These are phyloP conservation scores for Ophion costatus DNA, from an alignment of 2,888 invertebrate genomes.

Conservation along the genomic window DNA sequence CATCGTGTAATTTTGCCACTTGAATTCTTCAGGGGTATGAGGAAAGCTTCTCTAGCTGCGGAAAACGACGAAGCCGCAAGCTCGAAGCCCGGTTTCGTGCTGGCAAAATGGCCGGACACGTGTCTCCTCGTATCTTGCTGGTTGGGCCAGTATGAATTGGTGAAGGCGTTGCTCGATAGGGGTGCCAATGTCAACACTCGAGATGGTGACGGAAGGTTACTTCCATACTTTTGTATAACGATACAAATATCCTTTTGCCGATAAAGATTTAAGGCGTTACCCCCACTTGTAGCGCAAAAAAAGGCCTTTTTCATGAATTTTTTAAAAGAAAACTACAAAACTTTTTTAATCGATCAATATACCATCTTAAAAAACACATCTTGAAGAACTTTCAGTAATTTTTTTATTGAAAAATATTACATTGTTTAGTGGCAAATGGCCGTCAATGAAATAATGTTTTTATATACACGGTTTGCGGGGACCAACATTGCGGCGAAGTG, in stretches of 20 bases:
- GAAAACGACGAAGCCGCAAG: conserved; percentile 74
- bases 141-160: conserved; percentile 85
- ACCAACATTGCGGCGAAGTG: too few relatives aligned
- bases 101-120: conserved; percentile 84
- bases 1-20: not conserved
- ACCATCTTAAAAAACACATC: too few relatives aligned
- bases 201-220: conserved; percentile 89
- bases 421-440: too few relatives aligned
- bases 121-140: conserved; percentile 87
- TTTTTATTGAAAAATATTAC: too few relatives aligned
- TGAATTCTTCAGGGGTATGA: conserved; percentile 69
- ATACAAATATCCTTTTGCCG: not conserved
- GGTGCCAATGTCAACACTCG: conserved; percentile 87
- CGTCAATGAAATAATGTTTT: too few relatives aligned
- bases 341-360: too few relatives aligned
- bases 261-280: too few relatives aligned
- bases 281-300: too few relatives aligned
- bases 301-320: too few relatives aligned
- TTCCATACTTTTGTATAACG: not conserved
- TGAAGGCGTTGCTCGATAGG: conserved; percentile 85
- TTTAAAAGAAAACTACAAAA: too few relatives aligned
- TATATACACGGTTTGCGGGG: too few relatives aligned
- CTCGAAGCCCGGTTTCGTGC: conserved; percentile 83
- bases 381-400: too few relatives aligned
- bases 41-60: conserved; percentile 72